A percentile compares a stretch with the other conserved stretches of the same genome.
phyloP scores from a whole-genome alignment of 2,113 vertebrate genomes.

The Willisornis vidua region DNA sequence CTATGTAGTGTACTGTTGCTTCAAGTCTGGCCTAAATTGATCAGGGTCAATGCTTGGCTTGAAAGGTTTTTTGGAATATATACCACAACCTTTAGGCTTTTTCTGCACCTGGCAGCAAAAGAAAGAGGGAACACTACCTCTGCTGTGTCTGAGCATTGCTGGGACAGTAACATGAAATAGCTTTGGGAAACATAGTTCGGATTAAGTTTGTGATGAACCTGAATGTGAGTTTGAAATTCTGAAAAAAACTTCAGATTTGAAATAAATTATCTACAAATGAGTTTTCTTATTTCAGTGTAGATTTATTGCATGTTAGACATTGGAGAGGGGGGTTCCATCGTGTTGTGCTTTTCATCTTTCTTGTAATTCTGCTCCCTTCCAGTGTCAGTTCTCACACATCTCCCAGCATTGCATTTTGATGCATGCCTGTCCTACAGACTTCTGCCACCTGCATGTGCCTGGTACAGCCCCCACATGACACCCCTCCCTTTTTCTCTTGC shows the following conservation, averaged over 20 bases:
- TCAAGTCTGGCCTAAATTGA: not conserved
- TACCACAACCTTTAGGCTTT: not conserved
- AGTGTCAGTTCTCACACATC: constrained; percentile 8
- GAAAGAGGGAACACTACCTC: not conserved
- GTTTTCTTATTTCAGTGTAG: not conserved
- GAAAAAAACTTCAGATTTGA: not conserved
- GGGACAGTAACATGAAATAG: not conserved
- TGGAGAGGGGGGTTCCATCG: not conserved
- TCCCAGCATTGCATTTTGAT: constrained; percentile 22
- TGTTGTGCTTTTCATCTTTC: constrained; percentile 16
- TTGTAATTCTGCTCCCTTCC: constrained; percentile 27
- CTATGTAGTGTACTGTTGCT: not conserved
- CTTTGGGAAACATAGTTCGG: not conserved
- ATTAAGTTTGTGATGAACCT: not conserved
- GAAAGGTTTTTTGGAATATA: not conserved
- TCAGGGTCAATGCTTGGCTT: not conserved
- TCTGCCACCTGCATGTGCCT: constrained; percentile 36
- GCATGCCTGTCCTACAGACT: not conserved
- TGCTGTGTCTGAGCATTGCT: not conserved
- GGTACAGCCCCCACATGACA: not conserved
- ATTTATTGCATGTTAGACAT: not conserved
- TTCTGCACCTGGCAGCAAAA: not conserved
- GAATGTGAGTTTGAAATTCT: not conserved
- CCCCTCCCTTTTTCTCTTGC: constrained; percentile 24
- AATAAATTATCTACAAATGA: not conserved